These are phyloP conservation scores for Psittacula derbiana DNA, from an alignment of 2,797 vertebrate species.

Conservation along the genomic window DNA sequence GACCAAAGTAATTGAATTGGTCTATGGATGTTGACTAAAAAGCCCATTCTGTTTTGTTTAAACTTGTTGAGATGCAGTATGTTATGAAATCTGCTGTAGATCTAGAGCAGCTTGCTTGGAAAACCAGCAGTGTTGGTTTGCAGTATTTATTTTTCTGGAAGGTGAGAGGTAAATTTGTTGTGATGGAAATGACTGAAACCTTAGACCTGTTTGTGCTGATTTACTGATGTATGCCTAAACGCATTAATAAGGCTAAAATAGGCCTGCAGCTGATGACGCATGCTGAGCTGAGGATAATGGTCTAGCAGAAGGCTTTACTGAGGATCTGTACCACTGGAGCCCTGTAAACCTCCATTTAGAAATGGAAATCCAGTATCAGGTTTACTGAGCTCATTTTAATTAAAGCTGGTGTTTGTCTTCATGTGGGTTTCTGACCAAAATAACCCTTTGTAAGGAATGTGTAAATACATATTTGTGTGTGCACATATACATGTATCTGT, in stretches of 20 bases:
- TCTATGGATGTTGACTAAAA: background rate
- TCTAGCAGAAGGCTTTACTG: conserved; percentile 79
- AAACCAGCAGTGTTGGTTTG: conserved; percentile 51
- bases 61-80: conserved; percentile 12
- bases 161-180: conserved; percentile 64
- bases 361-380: conserved; percentile 80
- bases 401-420: conserved; percentile 71
- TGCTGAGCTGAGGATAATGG: conserved; percentile 79
- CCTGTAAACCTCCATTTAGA: conserved; percentile 77
- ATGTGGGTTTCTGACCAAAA: conserved; percentile 56
- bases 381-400: conserved; percentile 77
- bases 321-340: conserved; percentile 77
- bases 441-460: conserved; percentile 16
- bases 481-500: background rate
- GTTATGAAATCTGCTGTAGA: conserved; percentile 60
- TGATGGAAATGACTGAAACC: conserved; percentile 77
- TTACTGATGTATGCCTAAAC: conserved; percentile 83
- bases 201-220: conserved; percentile 68
- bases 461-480: background rate
- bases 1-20: background rate
- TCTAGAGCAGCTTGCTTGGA: conserved; percentile 53
- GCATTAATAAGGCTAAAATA: conserved; percentile 85
- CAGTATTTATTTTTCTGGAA: conserved; percentile 63
- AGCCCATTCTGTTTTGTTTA: conserved; percentile 3
- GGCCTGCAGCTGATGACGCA: conserved; percentile 81